These are phyloP conservation scores for Parambassis ranga DNA, from an alignment of 2,797 vertebrate species.

Conservation along the genomic window DNA sequence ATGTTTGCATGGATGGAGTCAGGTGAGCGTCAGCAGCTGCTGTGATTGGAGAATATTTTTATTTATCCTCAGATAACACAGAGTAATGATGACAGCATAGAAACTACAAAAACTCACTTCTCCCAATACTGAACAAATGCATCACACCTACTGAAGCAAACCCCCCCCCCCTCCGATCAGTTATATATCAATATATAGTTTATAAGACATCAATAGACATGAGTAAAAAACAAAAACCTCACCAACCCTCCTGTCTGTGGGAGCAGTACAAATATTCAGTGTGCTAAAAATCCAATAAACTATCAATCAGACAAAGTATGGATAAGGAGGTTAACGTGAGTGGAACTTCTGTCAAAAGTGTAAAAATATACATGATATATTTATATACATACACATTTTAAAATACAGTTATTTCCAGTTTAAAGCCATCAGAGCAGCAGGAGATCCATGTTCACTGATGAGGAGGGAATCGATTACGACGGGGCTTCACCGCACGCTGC, in stretches of 20 bases:
- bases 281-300: slow-evolving; percentile 4
- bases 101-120: slow-evolving; percentile 43
- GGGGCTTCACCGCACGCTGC: too few relatives aligned
- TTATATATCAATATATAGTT: slow-evolving; percentile 1
- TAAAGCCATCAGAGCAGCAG: slow-evolving; percentile 36
- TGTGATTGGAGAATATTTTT: slow-evolving; percentile 1
- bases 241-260: neutral
- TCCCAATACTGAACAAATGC: slow-evolving; percentile 29
- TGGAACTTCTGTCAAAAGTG: slow-evolving; percentile 21
- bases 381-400: slow-evolving; percentile 41
- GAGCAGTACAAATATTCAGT: slow-evolving; percentile 36
- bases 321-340: neutral
- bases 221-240: slow-evolving; percentile 48
- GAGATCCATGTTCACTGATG: neutral
- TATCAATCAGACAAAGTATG: too few relatives aligned
- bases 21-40: too few relatives aligned
- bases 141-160: slow-evolving; percentile 32
- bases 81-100: slow-evolving; percentile 39
- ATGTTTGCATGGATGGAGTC: too few relatives aligned
- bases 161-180: slow-evolving; percentile 1
- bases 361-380: slow-evolving; percentile 58
- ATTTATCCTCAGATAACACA: slow-evolving; percentile 2
- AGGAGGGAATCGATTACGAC: too few relatives aligned
- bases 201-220: slow-evolving; percentile 40
- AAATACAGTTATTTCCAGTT: slow-evolving; percentile 57